A percentile compares a stretch with the other conserved stretches of the same genome.
Conservation (phyloP, 2,797 vertebrate species). For the Scarus forsteni region DNA sequence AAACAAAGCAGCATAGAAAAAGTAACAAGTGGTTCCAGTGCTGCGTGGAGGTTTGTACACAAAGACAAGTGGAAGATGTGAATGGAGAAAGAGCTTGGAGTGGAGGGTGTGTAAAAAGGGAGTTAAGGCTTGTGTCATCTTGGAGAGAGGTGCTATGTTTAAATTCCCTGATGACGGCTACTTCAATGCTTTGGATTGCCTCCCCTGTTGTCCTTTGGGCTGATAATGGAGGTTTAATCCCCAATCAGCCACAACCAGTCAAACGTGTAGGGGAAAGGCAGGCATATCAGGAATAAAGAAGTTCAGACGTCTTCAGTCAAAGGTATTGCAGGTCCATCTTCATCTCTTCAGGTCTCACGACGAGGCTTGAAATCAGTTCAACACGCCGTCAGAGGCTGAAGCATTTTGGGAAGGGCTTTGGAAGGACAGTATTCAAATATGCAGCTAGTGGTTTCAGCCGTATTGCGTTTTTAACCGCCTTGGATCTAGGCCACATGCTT, state of each 20-base stretch:
- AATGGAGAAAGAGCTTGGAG: slow-evolving; percentile 52
- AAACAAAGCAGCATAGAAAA: slow-evolving; percentile 71
- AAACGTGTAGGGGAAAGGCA: slow-evolving; percentile 32
- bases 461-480: slow-evolving; percentile 61
- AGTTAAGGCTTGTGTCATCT: slow-evolving; percentile 83
- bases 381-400: slow-evolving; percentile 36
- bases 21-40: slow-evolving; percentile 51
- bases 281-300: slow-evolving; percentile 33
- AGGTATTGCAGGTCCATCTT: slow-evolving; percentile 56
- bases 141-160: slow-evolving; percentile 78
- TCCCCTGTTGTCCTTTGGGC: slow-evolving; percentile 21
- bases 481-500: slow-evolving; percentile 74
- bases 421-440: slow-evolving; percentile 70
- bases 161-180: slow-evolving; percentile 81
- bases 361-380: slow-evolving; percentile 37
- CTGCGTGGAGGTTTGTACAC: slow-evolving; percentile 46
- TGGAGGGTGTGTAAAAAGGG: slow-evolving; percentile 66
- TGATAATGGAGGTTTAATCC: slow-evolving; percentile 26
- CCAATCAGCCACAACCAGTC: slow-evolving; percentile 11
- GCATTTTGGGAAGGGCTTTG: slow-evolving; percentile 70
- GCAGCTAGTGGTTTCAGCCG: slow-evolving; percentile 66
- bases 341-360: slow-evolving; percentile 17
- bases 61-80: slow-evolving; percentile 41
- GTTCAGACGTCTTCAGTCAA: slow-evolving; percentile 34
- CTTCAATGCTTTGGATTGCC: slow-evolving; percentile 71